Base-by-base conservation (phyloP, 2,888 invertebrate genomes). In the Sinodicranocentrus sp. region DNA sequence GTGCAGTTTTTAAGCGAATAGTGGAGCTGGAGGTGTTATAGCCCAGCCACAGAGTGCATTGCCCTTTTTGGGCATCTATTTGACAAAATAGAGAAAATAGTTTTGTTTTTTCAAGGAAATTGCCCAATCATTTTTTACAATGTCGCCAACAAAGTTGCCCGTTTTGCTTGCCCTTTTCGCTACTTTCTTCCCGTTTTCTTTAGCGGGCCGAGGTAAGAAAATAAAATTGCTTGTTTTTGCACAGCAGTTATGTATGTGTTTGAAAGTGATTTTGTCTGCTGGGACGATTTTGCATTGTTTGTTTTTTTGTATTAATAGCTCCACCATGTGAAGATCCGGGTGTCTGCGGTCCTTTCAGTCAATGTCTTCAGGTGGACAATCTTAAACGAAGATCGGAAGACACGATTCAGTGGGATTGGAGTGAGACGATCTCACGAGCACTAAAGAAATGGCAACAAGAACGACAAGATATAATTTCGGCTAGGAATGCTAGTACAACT, bases 251-350 rank as follows among this genome's bases (percentile, higher is more conserved):
- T n/a, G n/a, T n/a, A n/a, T n/a, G 25, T 70, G 43, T 26, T 68
- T 68, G 26, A n/a, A 63, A 19, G 5, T 28, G 52, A 61, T n/a
- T n/a, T n/a, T n/a, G n/a, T n/a, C n/a, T n/a, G n/a, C n/a, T 15
- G 23, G 26, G 21, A 39, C 21, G 21, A 15, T 13, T 23, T 72
- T n/a, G n/a, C n/a, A 44, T 57, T 72, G 19, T 26, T 28, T 52
- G 19, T 28, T 28, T 33, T 43, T 1, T 65, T 15, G 21, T 15
- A 21, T 63, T 23, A 57, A 68, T 57, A 88, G 87, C 88, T 19
- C 88, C 88, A 59, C 87, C 88, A 44, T 88, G 88, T 78, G 87
- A 88, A 86, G 87, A 88, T 79, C 88, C 88, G 15, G 88, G 88
- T 21, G 88, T 88, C 5, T 88, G 88, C 59, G 88, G 88, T 0